Percentiles rank a stretch among this genome's conserved stretches.
phyloP scores from a whole-genome alignment of 2,113 vertebrate species.

The Rutilus rutilus region DNA sequence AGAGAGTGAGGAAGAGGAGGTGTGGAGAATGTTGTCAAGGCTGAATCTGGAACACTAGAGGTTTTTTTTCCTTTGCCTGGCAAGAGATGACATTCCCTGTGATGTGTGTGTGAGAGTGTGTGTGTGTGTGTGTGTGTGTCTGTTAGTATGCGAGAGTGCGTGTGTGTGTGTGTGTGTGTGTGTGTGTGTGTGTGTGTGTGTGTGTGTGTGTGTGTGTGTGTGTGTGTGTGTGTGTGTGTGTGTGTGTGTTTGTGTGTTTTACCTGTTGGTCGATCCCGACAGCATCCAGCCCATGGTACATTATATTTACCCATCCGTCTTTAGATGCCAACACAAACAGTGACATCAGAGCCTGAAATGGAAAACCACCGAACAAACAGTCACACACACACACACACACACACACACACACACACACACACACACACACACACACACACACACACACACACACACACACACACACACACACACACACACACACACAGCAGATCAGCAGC shows the following conservation, averaged over 20 bases:
- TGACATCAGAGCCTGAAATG: conserved; percentile 84
- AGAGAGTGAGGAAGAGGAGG: no score
- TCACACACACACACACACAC: not conserved
- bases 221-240: not conserved
- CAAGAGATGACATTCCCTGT: no score
- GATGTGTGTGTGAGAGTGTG: no score
- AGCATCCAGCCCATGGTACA: conserved; percentile 89
- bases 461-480: conserved; percentile 1
- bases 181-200: no score
- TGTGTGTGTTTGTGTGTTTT: conserved; percentile 3
- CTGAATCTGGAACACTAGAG: no score
- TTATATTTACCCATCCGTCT: conserved; percentile 92
- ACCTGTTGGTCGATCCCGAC: conserved; percentile 90
- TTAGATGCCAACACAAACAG: conserved; percentile 89
- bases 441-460: not conserved
- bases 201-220: no score
- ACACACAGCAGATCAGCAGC: not conserved
- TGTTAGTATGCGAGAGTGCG: no score
- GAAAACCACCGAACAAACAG: not conserved
- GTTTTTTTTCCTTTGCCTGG: no score
- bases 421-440: not conserved
- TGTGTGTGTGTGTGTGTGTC: no score
- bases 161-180: no score
- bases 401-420: not conserved
- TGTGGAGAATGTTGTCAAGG: no score